Evolutionary conservation across 2,888 invertebrate genomes (phyloP), one percentile per base, ranked within the genome.

Genomic region (Cheilosia vulpina): DNA sequence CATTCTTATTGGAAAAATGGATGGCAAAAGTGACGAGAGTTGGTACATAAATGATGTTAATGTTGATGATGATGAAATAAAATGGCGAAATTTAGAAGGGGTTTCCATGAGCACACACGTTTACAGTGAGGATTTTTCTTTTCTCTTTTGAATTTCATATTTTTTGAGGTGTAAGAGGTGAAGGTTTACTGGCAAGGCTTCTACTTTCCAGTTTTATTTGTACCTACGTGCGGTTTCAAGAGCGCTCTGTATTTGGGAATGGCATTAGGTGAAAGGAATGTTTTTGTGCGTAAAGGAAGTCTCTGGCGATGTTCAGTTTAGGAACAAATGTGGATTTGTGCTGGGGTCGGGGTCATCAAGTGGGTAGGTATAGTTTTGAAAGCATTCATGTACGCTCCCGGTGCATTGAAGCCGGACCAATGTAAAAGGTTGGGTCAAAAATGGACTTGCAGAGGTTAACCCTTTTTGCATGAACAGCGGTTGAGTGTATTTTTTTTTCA

Each of bases 41-140:
- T 9, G 38, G 13, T 38, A 13, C 2, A 38, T 60, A 50, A 76
- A 80, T 63, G 81, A 75, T 81, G 73, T 24, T 63, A 47, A 73
- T 76, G 53, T 38, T 65, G 31, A 52, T 65, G 34, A 60, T 57
- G 21, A 15, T 62, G 78, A 60, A 6, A n/a, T n/a, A n/a, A n/a
- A 6, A 0, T 68, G 78, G 57, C 38, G 63, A 50, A 75, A 79
- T 47, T 58, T 71, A 45, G 55, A 75, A 65, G 65, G 53, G 65
- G 62, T 65, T 47, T 63, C 38, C 24, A 27, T 19, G 19, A 68
- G 53, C 31, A 68, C 47, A 78, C 63, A 79, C 62, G 68, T 63
- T 63, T 60, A 55, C 55, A 60, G 41, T 68, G 72, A 78, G 58
- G 53, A 62, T 63, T 52, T 72, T 69, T 63, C 50, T 72, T 65